Base-by-base conservation (phyloP, 2,797 vertebrate species). In the Buphagus erythrorhynchus region DNA sequence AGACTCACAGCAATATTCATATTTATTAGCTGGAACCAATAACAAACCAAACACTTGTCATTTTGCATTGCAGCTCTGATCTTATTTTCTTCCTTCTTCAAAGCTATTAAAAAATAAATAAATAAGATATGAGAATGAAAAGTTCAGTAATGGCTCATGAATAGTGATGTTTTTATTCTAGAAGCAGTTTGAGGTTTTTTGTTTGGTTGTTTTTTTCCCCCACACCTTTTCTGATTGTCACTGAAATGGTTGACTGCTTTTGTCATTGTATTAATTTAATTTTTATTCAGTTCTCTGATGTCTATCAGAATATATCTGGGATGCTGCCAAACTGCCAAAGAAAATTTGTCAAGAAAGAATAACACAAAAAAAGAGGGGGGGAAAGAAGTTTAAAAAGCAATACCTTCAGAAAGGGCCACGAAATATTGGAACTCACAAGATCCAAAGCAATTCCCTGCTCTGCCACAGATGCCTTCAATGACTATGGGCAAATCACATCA, bases 21-120 rank as follows among this genome's bases (percentile, higher is more conserved):
- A 85, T 95, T 95, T 96, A 96, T 94, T 95, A 91, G 59, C 59
- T 84, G 79, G 73, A 96, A 93, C 82, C 57, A 93, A 84, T 91
- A 95, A 78, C 68, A 72, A 90, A 65, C 59, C 63, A 57, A 93
- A 82, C 63, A 91, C 38, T 92, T 91, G 66, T 85, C 67, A 94
- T 91, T 95, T 94, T 82, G 66, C 48, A 66, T 42, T 85, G 79
- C 45, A 59, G 67, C 52, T 68, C 67, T 59, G 36, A 75, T 80
- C 31, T 11, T 72, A 66, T 69, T 93, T 88, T 88, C 58, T 55
- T 72, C 67, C 43, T 83, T 83, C 35, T 83, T 80, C 61, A 89
- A 82, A 94, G 45, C 77, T 55, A 94, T 93, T 92, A 69, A 86
- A 87, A 96, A 90, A 71, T 15, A 73, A 66, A 78, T 69, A 74